Percentiles rank a stretch among this genome's conserved stretches.
Conservation (phyloP, 2,888 invertebrate species). For the Malthinus seriepunctatus region DNA sequence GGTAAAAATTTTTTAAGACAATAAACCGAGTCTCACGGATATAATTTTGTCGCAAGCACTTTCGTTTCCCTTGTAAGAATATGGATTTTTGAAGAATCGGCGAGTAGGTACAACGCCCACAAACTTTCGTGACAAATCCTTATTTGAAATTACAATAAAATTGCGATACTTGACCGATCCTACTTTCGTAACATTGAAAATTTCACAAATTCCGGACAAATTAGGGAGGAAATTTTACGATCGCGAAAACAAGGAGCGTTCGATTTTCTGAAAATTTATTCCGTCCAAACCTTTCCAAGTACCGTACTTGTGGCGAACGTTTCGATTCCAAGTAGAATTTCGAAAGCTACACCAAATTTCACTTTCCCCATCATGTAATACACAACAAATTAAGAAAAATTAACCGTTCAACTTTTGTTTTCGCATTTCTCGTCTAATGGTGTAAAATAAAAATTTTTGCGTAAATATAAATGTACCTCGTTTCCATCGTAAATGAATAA, state of each 20-base stretch:
- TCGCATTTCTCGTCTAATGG: too few relatives aligned
- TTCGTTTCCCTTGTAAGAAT: conserved; percentile 8
- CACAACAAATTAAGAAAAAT: too few relatives aligned
- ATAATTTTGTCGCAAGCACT: conserved; percentile 5
- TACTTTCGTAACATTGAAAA: not conserved
- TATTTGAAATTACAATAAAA: not conserved
- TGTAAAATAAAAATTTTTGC: not conserved
- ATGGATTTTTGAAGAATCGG: conserved; percentile 15
- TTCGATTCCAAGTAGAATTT: too few relatives aligned
- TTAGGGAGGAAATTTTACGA: not conserved
- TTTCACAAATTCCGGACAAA: not conserved
- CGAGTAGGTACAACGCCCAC: conserved; percentile 20
- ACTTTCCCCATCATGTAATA: too few relatives aligned
- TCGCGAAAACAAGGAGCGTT: not conserved
- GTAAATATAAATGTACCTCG: conserved; percentile 44
- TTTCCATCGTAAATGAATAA: conserved; percentile 49
- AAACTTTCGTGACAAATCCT: conserved; percentile 8
- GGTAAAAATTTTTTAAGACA: not conserved
- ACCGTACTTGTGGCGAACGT: too few relatives aligned
- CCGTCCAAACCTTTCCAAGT: too few relatives aligned
- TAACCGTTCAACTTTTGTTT: too few relatives aligned
- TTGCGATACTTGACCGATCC: not conserved
- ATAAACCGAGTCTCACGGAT: not conserved
- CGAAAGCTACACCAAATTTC: too few relatives aligned
- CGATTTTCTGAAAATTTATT: too few relatives aligned